Evolutionary conservation across 35 echinoderm and acorn worm genomes (phyloP).

Genomic region (Nesometra sesokonis): DNA sequence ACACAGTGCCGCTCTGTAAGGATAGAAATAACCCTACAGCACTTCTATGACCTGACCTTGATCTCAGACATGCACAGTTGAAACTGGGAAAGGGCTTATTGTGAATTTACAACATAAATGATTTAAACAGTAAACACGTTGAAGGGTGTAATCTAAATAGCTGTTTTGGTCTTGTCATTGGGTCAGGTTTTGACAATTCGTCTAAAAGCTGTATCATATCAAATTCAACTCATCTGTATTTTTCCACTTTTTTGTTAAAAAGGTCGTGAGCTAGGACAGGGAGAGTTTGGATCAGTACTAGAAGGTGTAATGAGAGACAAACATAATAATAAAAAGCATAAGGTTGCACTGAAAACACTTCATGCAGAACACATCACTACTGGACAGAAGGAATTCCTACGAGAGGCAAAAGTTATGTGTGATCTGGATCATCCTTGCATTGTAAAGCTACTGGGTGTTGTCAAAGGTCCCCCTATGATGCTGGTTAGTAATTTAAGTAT

Average conservation of each 20-base stretch:
- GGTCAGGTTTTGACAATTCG: too few relatives aligned
- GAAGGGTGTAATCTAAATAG: too few relatives aligned
- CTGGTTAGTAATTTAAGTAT: constrained; percentile 20
- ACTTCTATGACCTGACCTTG: too few relatives aligned
- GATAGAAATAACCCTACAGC: too few relatives aligned
- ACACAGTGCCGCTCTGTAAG: too few relatives aligned
- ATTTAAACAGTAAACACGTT: too few relatives aligned
- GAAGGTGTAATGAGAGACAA: constrained; percentile 52
- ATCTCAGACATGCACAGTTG: too few relatives aligned
- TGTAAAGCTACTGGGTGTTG: constrained; percentile 71
- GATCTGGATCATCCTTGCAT: constrained; percentile 83
- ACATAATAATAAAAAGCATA: neutral
- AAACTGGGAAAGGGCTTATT: too few relatives aligned
- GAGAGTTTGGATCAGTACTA: constrained; percentile 89
- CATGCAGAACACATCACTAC: constrained; percentile 82
- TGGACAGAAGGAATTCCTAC: constrained; percentile 76
- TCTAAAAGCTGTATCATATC: too few relatives aligned
- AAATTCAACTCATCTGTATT: too few relatives aligned
- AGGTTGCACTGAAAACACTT: constrained; percentile 84
- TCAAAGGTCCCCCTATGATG: constrained; percentile 78
- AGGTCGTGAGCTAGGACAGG: constrained; percentile 91
- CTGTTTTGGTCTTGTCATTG: too few relatives aligned
- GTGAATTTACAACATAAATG: too few relatives aligned
- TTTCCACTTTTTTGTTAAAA: neutral
- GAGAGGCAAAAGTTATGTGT: constrained; percentile 90